Percentiles rank a stretch among this genome's conserved stretches.
phyloP scores from a whole-genome alignment of 2,797 vertebrate species.

The Gobionotothen gibberifrons region DNA sequence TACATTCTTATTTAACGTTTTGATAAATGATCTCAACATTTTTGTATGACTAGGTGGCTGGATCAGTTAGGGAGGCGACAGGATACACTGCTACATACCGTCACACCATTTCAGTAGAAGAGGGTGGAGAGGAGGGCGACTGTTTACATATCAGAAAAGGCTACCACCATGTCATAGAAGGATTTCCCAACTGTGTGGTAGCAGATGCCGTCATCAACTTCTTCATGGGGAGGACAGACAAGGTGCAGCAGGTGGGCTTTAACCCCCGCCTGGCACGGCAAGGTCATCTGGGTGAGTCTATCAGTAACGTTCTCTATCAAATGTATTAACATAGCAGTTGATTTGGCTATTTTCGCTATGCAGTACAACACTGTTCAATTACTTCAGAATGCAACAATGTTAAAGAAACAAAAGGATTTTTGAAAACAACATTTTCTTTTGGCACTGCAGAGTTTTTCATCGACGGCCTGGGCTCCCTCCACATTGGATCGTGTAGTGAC shows the following conservation, averaged over 20 bases:
- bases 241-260: slow-evolving; percentile 89
- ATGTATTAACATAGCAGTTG: slow-evolving; percentile 7
- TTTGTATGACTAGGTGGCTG: slow-evolving; percentile 85
- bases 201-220: slow-evolving; percentile 94
- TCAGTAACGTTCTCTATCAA: background rate
- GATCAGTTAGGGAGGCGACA: slow-evolving; percentile 91
- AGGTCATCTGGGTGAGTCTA: slow-evolving; percentile 88
- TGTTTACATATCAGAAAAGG: slow-evolving; percentile 87
- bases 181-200: slow-evolving; percentile 90
- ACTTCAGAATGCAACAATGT: background rate
- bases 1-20: background rate
- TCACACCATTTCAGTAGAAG: slow-evolving; percentile 87
- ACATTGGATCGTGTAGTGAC: slow-evolving; percentile 91
- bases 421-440: slow-evolving; percentile 9
- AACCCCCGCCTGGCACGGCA: slow-evolving; percentile 86
- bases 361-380: background rate
- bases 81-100: slow-evolving; percentile 89
- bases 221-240: slow-evolving; percentile 90
- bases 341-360: background rate
- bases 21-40: background rate
- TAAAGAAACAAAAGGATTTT: background rate
- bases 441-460: slow-evolving; percentile 90
- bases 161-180: slow-evolving; percentile 86
- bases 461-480: slow-evolving; percentile 89
- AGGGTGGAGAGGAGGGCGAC: slow-evolving; percentile 87